Evolutionary conservation across 2,797 vertebrate species (phyloP).

Genomic region (Pachyuromys duprasi): DNA sequence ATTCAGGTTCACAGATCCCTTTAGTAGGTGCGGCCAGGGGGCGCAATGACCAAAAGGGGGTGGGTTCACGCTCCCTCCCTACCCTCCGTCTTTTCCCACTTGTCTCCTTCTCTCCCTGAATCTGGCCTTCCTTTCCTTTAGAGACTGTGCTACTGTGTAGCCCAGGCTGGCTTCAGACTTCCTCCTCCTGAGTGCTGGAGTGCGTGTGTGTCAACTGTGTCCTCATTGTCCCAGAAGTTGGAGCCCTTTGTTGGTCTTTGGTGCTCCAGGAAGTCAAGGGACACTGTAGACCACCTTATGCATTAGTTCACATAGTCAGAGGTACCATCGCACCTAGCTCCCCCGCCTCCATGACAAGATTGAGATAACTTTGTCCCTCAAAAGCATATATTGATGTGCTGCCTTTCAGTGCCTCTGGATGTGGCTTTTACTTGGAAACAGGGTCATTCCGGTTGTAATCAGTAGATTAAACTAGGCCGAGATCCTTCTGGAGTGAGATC

Average conservation of each 20-base stretch:
- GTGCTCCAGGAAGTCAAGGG: neutral
- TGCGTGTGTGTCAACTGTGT: neutral
- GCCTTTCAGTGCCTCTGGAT: neutral
- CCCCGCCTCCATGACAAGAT: no score
- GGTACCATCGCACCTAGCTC: neutral
- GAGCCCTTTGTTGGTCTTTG: neutral
- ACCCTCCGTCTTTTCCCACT: accelerated
- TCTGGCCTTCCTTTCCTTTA: neutral
- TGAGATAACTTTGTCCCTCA: neutral
- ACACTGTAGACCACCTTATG: neutral
- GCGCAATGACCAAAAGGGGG: neutral
- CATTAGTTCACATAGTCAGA: neutral
- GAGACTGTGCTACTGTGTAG: neutral
- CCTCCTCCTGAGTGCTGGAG: neutral
- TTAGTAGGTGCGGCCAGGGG: neutral
- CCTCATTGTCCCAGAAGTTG: neutral
- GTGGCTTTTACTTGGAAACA: neutral
- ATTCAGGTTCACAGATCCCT: neutral
- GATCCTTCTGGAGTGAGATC: neutral
- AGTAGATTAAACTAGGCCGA: neutral
- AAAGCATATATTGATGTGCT: neutral
- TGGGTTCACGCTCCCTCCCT: neutral
- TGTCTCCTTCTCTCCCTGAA: neutral
- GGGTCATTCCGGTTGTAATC: neutral
- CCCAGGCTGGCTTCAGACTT: neutral